Base-by-base conservation (phyloP, 2,797 vertebrate genomes). In the Chaenodraco wilsoni region DNA sequence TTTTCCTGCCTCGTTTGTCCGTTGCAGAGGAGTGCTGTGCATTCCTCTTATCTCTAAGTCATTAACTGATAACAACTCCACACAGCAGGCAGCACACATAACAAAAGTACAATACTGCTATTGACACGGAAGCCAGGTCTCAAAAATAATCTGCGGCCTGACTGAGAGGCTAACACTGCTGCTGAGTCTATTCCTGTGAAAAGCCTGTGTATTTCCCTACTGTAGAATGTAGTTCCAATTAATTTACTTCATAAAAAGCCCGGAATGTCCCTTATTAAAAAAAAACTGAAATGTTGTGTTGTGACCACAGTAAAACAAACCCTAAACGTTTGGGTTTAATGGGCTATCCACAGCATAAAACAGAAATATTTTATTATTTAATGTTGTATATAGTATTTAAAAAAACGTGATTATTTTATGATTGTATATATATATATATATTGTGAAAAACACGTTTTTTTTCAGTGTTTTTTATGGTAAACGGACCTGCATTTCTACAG, bases 51-150 rank as follows among this genome's bases (percentile, higher is more conserved):
- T 91, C 89, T 86, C 7, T 78, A 19, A 77, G 75, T 79, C 74
- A 89, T 74, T 88, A 88, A 88, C 81, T 89, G 87, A 90, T 89
- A 87, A 87, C 73, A 85, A 68, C 19, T 58, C 60, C 72, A 76
- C 45, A 15, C 69, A 48, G 45, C 71, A 21, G 58, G 12, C 66
- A 3, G 58, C 23, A 44, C 55, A 66, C 75, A 73, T 61, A 70
- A 71, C 59, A 69, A 31, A 73, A 55, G 46, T 70, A 57, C 83
- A 78, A 7, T 33, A 6, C 15, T 21, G 23, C 52, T 37, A 37
- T 40, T 67, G 65, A 87, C 50, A 33, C 80, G 82, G 82, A 86
- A 82, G 73, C 73, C 13, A 3, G 52, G 50, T 6, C 23, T 2
- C 19, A 5, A 2, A 44, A 64, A 37, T 79, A 71, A 58, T 13